Percentiles rank a stretch among this genome's conserved stretches.
These are phyloP conservation scores for Tiliacea aurago DNA, from an alignment of 2,888 invertebrate species.

Conservation along the genomic window DNA sequence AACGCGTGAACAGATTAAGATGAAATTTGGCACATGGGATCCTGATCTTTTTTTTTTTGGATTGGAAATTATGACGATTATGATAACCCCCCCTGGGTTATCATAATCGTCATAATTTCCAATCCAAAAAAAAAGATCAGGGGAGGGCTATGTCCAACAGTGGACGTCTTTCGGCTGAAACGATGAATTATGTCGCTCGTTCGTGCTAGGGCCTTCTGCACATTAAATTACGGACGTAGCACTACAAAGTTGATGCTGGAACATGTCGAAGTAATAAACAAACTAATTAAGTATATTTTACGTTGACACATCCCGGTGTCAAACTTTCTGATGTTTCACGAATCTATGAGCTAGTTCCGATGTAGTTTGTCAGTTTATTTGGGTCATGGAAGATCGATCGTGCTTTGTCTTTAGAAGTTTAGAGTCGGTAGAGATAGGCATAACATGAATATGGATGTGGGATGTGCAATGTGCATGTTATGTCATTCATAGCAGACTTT, in stretches of 20 bases:
- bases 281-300: conserved; percentile 45
- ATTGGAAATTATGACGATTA: no score
- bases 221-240: conserved; percentile 17
- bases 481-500: no score
- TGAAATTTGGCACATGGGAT: no score
- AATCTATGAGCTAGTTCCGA: conserved; percentile 29
- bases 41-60: no score
- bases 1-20: no score
- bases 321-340: conserved; percentile 30
- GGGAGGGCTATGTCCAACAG: no score
- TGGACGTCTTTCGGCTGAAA: no score
- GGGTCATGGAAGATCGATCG: conserved; percentile 30
- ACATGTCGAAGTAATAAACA: conserved; percentile 32
- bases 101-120: no score
- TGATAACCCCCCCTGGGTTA: no score
- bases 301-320: conserved; percentile 32
- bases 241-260: conserved; percentile 4
- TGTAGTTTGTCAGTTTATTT: conserved; percentile 37
- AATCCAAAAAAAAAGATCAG: no score
- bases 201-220: neutral
- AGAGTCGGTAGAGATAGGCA: neutral
- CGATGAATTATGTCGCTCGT: neutral
- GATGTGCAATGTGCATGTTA: neutral
- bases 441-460: neutral
- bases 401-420: neutral